Conservation (phyloP, 2,888 invertebrate genomes). For the Agrenia bidenticulata region DNA sequence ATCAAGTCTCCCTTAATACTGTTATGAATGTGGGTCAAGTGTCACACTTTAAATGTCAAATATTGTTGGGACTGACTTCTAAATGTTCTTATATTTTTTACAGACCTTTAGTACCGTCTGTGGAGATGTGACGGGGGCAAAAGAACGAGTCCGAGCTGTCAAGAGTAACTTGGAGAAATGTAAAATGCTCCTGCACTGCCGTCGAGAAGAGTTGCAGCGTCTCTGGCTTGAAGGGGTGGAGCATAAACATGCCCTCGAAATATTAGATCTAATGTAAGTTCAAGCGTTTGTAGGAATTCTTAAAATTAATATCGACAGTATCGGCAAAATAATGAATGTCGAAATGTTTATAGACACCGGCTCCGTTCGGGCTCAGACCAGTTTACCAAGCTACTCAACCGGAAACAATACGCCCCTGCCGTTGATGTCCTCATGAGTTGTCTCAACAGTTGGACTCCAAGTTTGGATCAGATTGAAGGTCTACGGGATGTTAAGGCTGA, state of each 20-base stretch:
- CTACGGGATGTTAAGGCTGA: conserved; percentile 76
- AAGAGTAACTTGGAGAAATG: conserved; percentile 81
- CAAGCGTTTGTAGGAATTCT: conserved; percentile 5
- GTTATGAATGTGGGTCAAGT: conserved; percentile 66
- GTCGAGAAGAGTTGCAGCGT: conserved; percentile 87
- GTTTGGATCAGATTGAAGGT: conserved; percentile 78
- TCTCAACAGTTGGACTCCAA: conserved; percentile 67
- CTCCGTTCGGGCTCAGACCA: conserved; percentile 72
- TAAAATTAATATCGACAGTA: conserved; percentile 5
- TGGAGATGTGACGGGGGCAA: conserved; percentile 71
- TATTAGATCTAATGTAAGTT: conserved; percentile 84
- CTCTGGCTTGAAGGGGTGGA: conserved; percentile 96
- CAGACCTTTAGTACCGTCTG: conserved; percentile 76
- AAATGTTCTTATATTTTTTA: conserved; percentile 55
- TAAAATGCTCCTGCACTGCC: conserved; percentile 80
- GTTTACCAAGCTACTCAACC: conserved; percentile 65
- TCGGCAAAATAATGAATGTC: not conserved
- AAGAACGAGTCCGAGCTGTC: conserved; percentile 73
- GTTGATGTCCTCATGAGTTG: conserved; percentile 78
- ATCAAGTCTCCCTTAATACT: conserved; percentile 83
- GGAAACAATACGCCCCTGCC: conserved; percentile 80
- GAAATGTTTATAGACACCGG: conserved; percentile 64
- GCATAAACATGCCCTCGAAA: conserved; percentile 83
- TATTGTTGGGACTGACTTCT: not conserved
- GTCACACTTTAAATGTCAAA: not conserved